phyloP scores from a whole-genome alignment of 2,888 invertebrate species.

The Cartodere bifasciata region DNA sequence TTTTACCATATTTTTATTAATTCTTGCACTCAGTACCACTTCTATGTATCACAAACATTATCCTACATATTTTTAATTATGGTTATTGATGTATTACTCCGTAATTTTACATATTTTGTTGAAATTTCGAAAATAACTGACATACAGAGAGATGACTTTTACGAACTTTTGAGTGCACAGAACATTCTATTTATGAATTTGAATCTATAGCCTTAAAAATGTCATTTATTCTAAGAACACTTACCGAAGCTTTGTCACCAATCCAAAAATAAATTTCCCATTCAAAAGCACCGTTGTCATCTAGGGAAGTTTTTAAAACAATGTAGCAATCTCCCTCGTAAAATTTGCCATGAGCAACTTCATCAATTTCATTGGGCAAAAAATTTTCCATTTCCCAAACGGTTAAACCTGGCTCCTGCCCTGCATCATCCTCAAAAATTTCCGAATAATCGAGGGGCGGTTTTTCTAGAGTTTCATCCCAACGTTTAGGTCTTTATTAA shows the following conservation, averaged over 20 bases:
- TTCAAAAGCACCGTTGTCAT: slow-evolving; percentile 69
- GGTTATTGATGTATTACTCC: too few relatives aligned
- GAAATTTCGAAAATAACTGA: too few relatives aligned
- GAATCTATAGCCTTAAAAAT: too few relatives aligned
- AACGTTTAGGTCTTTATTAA: slow-evolving; percentile 68
- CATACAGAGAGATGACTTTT: not conserved
- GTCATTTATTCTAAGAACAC: slow-evolving; percentile 24
- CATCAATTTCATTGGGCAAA: slow-evolving; percentile 86
- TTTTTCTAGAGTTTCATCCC: slow-evolving; percentile 93
- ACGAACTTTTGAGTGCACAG: not conserved
- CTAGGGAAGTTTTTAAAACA: slow-evolving; percentile 74
- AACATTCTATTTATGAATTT: too few relatives aligned
- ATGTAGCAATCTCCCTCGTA: slow-evolving; percentile 99
- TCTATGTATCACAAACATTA: too few relatives aligned
- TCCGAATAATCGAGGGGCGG: slow-evolving; percentile 94
- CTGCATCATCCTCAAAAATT: slow-evolving; percentile 92
- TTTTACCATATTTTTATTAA: too few relatives aligned
- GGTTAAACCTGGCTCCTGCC: slow-evolving; percentile 80
- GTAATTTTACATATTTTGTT: too few relatives aligned
- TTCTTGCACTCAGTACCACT: too few relatives aligned
- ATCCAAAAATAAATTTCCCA: slow-evolving; percentile 99
- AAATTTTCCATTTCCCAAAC: slow-evolving; percentile 99
- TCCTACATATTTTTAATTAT: too few relatives aligned
- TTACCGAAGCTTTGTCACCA: slow-evolving; percentile 84
- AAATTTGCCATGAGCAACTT: slow-evolving; percentile 93